Evolutionary conservation across 2,888 invertebrate genomes (phyloP), one percentile per base, ranked within the genome.

Genomic region (Byasa hedistus): DNA sequence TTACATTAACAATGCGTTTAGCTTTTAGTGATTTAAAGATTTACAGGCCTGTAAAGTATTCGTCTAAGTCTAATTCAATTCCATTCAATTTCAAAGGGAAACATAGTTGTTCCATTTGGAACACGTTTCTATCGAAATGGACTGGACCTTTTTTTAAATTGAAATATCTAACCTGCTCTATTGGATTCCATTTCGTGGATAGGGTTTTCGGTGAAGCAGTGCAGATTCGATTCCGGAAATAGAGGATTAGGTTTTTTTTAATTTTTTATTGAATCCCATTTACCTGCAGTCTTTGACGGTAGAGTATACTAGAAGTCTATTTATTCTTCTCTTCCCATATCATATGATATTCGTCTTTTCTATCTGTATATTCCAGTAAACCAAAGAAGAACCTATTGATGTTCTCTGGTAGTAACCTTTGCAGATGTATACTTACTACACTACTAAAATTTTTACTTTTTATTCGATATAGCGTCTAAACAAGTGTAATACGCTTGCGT

Each of bases 31-130:
- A 48, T 48, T 48, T 17, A 48, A 15, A 19, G 19, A n/a, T 48
- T 19, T 48, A n/a, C 36, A 36, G 17, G 23, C 51, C 22, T 44
- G 48, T 51, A 57, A 63, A 63, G 54, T 44, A 66, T 62, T 66
- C 66, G 54, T 58, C 61, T 57, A 55, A 52, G 54, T 61, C 66
- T 62, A 58, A 66, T 54, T 62, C 61, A 62, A 66, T 66, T 63
- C 51, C 63, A 54, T 63, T 66, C 66, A 54, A 62, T 66, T 66
- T 62, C 58, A 62, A 66, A 58, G 62, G 66, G 58, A 66, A 66
- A 66, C 66, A 62, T 54, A 54, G 66, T 66, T 66, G 62, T 66
- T 62, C 66, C 57, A 62, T 66, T 66, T 66, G 58, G 62, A 62
- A 66, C 58, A 66, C 58, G 61, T 66, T 66, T 66, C 58, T 62